Percentiles rank a stretch among this genome's conserved stretches.
These are phyloP conservation scores for Clarias pachynema DNA, from an alignment of 2,797 vertebrate genomes.

Conservation along the genomic window DNA sequence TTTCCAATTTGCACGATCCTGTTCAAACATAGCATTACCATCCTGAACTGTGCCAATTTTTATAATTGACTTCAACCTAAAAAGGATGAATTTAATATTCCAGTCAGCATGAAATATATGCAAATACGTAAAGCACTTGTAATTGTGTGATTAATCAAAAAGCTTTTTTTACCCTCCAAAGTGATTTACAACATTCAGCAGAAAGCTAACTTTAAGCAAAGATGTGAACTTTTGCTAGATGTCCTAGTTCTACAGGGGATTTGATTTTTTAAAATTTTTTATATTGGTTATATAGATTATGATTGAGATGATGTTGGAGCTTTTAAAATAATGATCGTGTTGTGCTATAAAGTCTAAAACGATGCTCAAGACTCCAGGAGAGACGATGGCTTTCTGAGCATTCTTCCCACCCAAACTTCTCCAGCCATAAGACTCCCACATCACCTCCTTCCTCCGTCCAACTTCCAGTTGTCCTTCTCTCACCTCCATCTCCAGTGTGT, in stretches of 20 bases:
- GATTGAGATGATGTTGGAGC: not conserved
- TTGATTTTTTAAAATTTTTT: not conserved
- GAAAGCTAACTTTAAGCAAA: constrained; percentile 4
- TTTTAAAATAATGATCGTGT: not conserved
- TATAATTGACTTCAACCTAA: constrained; percentile 54
- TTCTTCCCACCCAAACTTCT: not conserved
- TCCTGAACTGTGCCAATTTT: constrained; percentile 50
- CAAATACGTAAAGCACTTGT: constrained; percentile 53
- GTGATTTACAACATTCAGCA: constrained; percentile 51
- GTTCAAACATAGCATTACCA: constrained; percentile 43
- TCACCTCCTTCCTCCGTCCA: not conserved
- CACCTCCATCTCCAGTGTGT: constrained; percentile 35
- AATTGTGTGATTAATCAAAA: constrained; percentile 57
- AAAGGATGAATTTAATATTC: constrained; percentile 56
- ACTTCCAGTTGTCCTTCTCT: constrained; percentile 18
- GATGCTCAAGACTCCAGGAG: not conserved
- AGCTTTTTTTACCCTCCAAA: constrained; percentile 39
- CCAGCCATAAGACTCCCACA: not conserved
- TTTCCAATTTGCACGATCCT: constrained; percentile 31
- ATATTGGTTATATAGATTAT: constrained; percentile 12
- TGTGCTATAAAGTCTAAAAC: not conserved
- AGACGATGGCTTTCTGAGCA: not conserved
- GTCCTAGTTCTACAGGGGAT: not conserved
- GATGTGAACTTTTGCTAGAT: not conserved
- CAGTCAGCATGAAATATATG: constrained; percentile 51